phyloP scores from a whole-genome alignment of 2,888 invertebrate genomes.

The Erpobdella octoculata region DNA sequence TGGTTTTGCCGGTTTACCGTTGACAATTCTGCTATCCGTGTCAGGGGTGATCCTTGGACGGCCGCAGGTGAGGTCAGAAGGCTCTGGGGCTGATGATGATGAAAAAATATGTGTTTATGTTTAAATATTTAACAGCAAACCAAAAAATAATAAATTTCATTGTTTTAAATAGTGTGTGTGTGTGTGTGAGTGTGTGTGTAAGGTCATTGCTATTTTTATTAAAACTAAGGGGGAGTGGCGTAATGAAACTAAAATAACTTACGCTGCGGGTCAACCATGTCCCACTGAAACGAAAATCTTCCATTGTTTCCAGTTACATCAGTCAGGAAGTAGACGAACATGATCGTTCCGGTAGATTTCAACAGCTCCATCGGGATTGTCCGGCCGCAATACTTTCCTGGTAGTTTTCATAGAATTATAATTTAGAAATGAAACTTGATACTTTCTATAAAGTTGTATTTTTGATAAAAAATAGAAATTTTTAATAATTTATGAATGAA shows the following conservation, averaged over 20 bases:
- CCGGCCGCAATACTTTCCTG: neutral
- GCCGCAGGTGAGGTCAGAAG: constrained; percentile 8
- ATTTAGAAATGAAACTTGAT: too few relatives aligned
- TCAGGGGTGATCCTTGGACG: constrained; percentile 5
- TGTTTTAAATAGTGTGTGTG: too few relatives aligned
- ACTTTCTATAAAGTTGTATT: too few relatives aligned
- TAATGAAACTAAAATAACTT: too few relatives aligned
- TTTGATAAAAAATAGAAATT: too few relatives aligned
- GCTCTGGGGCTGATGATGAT: constrained; percentile 20
- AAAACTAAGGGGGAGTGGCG: too few relatives aligned
- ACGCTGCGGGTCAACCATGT: neutral
- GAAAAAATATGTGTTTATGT: neutral
- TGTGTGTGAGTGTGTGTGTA: too few relatives aligned
- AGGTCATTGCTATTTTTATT: too few relatives aligned
- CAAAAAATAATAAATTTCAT: too few relatives aligned
- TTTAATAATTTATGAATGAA: too few relatives aligned
- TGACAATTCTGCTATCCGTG: constrained; percentile 25
- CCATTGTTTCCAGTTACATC: constrained; percentile 1
- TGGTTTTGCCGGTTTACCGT: constrained; percentile 31
- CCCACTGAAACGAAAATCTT: constrained; percentile 3
- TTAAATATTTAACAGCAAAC: too few relatives aligned
- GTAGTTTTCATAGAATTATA: neutral
- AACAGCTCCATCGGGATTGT: neutral
- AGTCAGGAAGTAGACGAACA: constrained; percentile 5
- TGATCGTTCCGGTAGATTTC: neutral